A percentile compares a stretch with the other conserved stretches of the same genome.
phyloP scores from a whole-genome alignment of 2,797 vertebrate genomes.

The Poeciliopsis infans region DNA sequence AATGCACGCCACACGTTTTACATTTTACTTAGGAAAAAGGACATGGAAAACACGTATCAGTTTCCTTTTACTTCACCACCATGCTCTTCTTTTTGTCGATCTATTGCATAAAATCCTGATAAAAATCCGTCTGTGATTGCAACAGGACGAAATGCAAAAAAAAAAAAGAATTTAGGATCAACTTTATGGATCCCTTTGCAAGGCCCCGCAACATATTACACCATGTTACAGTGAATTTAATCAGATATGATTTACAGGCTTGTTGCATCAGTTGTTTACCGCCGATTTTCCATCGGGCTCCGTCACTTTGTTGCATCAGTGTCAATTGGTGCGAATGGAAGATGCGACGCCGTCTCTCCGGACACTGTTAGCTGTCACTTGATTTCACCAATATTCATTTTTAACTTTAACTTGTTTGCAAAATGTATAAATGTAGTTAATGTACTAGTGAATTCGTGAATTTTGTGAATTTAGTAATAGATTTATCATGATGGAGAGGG shows the following conservation, averaged over 20 bases:
- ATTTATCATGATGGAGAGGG: slow-evolving; percentile 4
- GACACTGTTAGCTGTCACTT: not conserved
- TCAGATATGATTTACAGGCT: slow-evolving; percentile 77
- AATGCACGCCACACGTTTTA: not conserved
- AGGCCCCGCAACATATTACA: slow-evolving; percentile 67
- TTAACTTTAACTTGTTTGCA: not conserved
- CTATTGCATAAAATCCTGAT: not conserved
- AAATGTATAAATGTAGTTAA: not conserved
- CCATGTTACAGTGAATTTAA: slow-evolving; percentile 78
- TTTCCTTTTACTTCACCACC: not conserved
- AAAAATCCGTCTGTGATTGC: not conserved
- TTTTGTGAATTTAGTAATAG: not conserved
- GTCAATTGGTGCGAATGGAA: slow-evolving; percentile 73
- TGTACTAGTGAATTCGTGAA: not conserved
- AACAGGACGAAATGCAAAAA: not conserved
- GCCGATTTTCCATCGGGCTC: slow-evolving; percentile 79
- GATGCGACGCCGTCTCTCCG: slow-evolving; percentile 32
- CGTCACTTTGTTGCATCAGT: slow-evolving; percentile 82
- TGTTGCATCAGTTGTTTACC: slow-evolving; percentile 89
- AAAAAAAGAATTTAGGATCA: too few species aligned
- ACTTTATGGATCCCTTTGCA: slow-evolving; percentile 2
- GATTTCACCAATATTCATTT: not conserved
- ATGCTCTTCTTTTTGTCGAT: too few species aligned
- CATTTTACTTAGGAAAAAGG: not conserved
- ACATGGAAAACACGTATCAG: not conserved